phyloP scores from a whole-genome alignment of 2,888 invertebrate species.

The Idaea straminata region DNA sequence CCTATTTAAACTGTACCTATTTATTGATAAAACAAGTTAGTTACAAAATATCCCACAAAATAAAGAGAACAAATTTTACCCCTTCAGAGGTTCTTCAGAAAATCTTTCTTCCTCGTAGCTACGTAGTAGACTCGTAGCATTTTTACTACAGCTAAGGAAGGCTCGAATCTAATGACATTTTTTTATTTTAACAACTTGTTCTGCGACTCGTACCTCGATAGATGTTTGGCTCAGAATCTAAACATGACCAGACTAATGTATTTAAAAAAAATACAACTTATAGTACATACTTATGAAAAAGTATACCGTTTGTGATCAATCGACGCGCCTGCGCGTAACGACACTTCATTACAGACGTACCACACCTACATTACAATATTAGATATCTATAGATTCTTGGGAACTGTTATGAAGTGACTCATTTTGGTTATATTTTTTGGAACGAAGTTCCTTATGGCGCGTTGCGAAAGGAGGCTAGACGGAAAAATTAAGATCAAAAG shows the following conservation, averaged over 20 bases:
- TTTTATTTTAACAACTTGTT: slow-evolving; percentile 18
- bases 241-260: slow-evolving; percentile 49
- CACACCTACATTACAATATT: neutral
- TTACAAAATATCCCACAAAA: too few species aligned
- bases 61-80: too few species aligned
- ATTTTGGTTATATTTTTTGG: too few species aligned
- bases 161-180: neutral
- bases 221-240: slow-evolving; percentile 36
- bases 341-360: slow-evolving; percentile 7
- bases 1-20: too few species aligned
- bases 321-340: slow-evolving; percentile 15
- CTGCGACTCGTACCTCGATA: slow-evolving; percentile 37
- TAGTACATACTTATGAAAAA: slow-evolving; percentile 18
- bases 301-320: slow-evolving; percentile 25
- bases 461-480: too few species aligned
- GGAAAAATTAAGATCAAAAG: too few species aligned
- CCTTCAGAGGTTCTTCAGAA: too few species aligned
- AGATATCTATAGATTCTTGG: neutral
- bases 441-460: too few species aligned
- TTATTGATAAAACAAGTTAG: too few species aligned
- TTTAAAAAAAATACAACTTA: slow-evolving; percentile 14
- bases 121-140: neutral
- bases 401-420: too few species aligned
- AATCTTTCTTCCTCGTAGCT: too few species aligned
- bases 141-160: too few species aligned